These are phyloP conservation scores for Drosophila mettleri DNA, from an alignment of 2,888 invertebrate species.

Conservation along the genomic window DNA sequence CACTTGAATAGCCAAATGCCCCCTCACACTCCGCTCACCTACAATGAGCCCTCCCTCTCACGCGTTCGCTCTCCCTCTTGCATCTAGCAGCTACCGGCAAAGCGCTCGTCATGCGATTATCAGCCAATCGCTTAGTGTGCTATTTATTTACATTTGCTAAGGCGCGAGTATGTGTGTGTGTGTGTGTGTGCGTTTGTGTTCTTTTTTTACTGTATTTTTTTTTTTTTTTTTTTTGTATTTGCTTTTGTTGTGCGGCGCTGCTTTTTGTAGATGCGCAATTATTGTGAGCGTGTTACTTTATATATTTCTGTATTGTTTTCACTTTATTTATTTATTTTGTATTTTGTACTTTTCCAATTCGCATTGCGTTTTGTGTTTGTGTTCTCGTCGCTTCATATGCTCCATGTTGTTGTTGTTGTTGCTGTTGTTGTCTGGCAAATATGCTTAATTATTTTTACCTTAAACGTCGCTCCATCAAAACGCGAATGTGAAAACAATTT, in stretches of 20 bases:
- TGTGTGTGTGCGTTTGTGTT: constrained; percentile 7
- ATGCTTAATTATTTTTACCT: constrained; percentile 82
- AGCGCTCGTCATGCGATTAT: constrained; percentile 75
- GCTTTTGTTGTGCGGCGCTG: constrained; percentile 60
- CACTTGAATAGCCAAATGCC: constrained; percentile 37
- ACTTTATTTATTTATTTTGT: constrained; percentile 44
- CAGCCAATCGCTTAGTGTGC: constrained; percentile 79
- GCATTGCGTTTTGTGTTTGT: constrained; percentile 62
- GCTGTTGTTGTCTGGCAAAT: constrained; percentile 64
- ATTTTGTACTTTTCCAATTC: constrained; percentile 67
- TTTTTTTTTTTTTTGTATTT: constrained; percentile 56
- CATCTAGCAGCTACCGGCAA: constrained; percentile 36
- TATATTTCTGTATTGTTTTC: constrained; percentile 65
- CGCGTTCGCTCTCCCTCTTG: neutral
- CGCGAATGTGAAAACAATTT: constrained; percentile 73
- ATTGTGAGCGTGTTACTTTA: constrained; percentile 79
- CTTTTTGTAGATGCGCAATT: constrained; percentile 79
- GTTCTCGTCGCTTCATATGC: constrained; percentile 58
- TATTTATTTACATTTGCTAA: constrained; percentile 69
- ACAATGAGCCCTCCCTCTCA: neutral
- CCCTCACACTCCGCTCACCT: constrained; percentile 1
- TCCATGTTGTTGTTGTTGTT: constrained; percentile 29
- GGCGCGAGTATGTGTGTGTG: constrained; percentile 25
- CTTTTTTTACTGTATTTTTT: constrained; percentile 38
- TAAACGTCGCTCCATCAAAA: constrained; percentile 76